A percentile compares a stretch with the other conserved stretches of the same genome.
Conservation (phyloP, 2,797 vertebrate species). For the Myioborus melanocephalus region DNA sequence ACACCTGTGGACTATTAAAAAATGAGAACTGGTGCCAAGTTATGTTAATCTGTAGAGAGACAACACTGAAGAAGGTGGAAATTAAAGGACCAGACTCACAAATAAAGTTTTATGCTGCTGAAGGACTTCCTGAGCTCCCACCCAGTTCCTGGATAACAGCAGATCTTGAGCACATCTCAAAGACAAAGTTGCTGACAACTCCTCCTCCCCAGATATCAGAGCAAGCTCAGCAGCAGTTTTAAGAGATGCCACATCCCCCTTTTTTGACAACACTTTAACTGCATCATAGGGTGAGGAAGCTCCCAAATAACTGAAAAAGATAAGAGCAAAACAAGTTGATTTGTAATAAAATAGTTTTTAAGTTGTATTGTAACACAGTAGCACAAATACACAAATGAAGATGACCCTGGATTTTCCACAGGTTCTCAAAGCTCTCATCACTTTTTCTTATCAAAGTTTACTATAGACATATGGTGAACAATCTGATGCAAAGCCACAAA, state of each 20-base stretch:
- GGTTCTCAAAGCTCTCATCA: background rate
- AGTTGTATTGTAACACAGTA: background rate
- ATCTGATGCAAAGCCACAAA: background rate
- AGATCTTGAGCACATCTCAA: constrained; percentile 90
- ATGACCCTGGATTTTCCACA: background rate
- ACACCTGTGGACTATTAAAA: background rate
- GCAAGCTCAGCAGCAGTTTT: constrained; percentile 84
- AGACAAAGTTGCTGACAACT: constrained; percentile 83
- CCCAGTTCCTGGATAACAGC: constrained; percentile 84
- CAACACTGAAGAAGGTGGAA: background rate
- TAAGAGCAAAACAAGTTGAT: background rate
- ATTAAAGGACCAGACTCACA: constrained; percentile 73
- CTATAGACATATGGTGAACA: rapidly evolving
- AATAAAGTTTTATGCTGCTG: constrained; percentile 80
- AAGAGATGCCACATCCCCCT: constrained; percentile 86
- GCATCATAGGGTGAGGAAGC: constrained; percentile 87
- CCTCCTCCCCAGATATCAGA: constrained; percentile 78
- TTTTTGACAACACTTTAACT: constrained; percentile 90
- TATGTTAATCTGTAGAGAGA: background rate
- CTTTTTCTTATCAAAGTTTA: background rate
- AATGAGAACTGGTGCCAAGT: background rate
- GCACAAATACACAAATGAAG: background rate
- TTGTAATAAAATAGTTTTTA: background rate
- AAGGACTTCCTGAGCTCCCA: constrained; percentile 84
- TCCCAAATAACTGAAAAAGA: constrained; percentile 84